Base-by-base conservation (phyloP, 2,888 invertebrate genomes). In the Eupeodes luniger region DNA sequence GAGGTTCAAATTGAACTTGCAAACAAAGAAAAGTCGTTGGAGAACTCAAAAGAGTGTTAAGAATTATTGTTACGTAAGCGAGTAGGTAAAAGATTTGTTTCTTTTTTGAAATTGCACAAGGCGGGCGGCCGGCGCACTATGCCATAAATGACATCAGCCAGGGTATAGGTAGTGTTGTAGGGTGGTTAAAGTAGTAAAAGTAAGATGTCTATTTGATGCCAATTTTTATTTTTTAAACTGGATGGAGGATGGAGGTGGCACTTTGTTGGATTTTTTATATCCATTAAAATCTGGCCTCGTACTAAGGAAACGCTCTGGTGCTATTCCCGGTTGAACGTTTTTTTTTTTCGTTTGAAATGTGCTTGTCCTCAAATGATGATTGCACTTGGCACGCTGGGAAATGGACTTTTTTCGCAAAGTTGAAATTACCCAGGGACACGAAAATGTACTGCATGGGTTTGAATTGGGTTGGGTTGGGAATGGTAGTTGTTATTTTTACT, bases 1-100 rank as follows among this genome's bases (percentile, higher is more conserved):
- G 53, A 55, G 77, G 78, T 70, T 82, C 79, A 62, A 86, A 86
- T 86, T 86, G 82, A 75, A 69, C 80, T 49, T 10, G 55, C 86
- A 83, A 83, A 83, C 86, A 87, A 76, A 75, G 76, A 81, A 77
- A 16, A 44, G 19, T 53, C 11, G 40, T 19, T 27, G 51, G 5
- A 19, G 64, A 27, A 27, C 44, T 40, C 40, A 9, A 12, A 40
- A 66, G 62, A 67, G 40, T 67, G 81, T 77, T 85, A 76, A 47
- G 66, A 16, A 61, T 59, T 34, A 19, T 12, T 67, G 11, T 80
- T 85, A 66, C 76, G 51, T 85, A 85, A 85, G 70, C 11, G 16
- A 36, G 81, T 36, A 55, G 55, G 40, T 55, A 70, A 55, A 55
- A 44, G 55, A 55, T 59, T 81, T 85, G 40, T 40, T 34, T 40